These are phyloP conservation scores for Taeniopygia guttata DNA, from an alignment of 2,797 vertebrate species.

Conservation along the genomic window DNA sequence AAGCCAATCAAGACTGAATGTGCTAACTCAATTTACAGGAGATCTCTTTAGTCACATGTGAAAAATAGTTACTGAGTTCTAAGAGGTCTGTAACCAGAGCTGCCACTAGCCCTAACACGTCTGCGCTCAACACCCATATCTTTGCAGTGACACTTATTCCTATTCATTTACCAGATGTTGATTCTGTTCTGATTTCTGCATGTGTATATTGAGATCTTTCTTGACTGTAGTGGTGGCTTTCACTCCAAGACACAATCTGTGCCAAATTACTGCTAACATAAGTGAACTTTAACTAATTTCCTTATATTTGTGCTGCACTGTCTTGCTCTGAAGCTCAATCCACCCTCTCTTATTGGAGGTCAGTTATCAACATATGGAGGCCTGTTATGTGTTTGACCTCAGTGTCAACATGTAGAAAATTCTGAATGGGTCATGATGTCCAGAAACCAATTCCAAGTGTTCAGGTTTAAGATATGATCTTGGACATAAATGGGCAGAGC, in stretches of 20 bases:
- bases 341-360: background rate
- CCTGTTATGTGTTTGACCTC: background rate
- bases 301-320: background rate
- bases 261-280: background rate
- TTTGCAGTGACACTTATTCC: background rate
- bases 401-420: background rate
- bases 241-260: background rate
- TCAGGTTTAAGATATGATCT: background rate
- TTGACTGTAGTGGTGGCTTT: background rate
- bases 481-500: background rate
- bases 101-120: background rate
- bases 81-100: background rate
- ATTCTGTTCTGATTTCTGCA: background rate
- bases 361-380: background rate
- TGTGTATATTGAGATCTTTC: background rate
- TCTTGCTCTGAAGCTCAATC: background rate
- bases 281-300: background rate
- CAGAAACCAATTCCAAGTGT: background rate
- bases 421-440: background rate
- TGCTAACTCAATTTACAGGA: background rate
- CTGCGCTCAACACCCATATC: background rate
- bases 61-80: background rate
- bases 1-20: background rate
- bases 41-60: background rate
- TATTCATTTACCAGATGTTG: background rate